Evolutionary conservation across 2,797 vertebrate species (phyloP), one percentile per base, ranked within the genome.

Genomic region (Mionectes olivaceus): DNA sequence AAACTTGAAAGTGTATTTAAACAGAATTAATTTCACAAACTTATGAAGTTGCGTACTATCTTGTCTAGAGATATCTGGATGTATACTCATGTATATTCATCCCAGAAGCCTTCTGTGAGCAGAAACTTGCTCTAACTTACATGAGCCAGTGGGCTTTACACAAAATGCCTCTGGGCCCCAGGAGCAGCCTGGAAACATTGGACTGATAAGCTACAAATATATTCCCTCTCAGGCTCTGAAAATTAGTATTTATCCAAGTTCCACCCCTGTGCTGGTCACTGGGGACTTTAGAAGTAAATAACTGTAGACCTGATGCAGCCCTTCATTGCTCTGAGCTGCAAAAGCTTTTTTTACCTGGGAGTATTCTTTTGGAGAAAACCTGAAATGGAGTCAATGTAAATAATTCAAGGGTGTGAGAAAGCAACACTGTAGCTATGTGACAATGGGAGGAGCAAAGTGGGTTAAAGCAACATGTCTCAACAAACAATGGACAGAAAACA

Each of bases 321-420:
- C 33, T 81, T 63, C 8, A 14, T 32, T 59, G 46, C 21, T 83
- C 35, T 33, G 17, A 59, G 33, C 19, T 49, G 30, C 16, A 67
- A 64, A 59, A 21, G 9, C 3, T 4, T 4, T 22, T 50, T 71
- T 41, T 19, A 3, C 24, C n/a, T 39, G n/a, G 13, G 39, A 68
- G 14, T n/a, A 19, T 46, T 56, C 18, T 76, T 91, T 30, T 9
- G 4, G 28, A 39, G 70, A 65, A 80, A 67, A 7, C 0, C 0
- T 74, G 21, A 77, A 87, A 81, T 7, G 8, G n/a, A 57, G 61
- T 86, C 44, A 41, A 24, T 59, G 19, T 75, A 76, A 95, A 91
- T 88, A 79, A 88, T 95, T 88, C 59, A 75, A 47, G 3, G 1
- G 9, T 56, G n/a, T 68, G 13, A 91, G 35, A 73, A 83, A 57